Evolutionary conservation across 1,140 invertebrate species (phyloP).

Genomic region (Pachypeltis micranthus): DNA sequence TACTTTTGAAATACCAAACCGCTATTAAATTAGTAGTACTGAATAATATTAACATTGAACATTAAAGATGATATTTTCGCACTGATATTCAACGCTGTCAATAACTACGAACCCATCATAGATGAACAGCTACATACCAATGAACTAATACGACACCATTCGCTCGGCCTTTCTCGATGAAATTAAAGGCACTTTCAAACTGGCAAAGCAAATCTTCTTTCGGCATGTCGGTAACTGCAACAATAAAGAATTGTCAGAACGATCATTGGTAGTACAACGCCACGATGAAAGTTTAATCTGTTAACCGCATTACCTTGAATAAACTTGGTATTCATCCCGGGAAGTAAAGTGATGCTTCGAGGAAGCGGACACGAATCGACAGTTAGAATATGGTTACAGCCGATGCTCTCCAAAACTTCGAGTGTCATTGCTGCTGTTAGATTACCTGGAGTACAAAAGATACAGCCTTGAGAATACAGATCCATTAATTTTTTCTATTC

Average conservation of each 20-base stretch:
- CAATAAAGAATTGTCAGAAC: neutral
- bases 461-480: too few species aligned
- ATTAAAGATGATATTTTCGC: too few species aligned
- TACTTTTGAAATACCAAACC: neutral
- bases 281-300: too few species aligned
- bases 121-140: constrained; percentile 42
- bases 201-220: constrained; percentile 68
- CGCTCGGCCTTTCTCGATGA: constrained; percentile 49
- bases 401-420: constrained; percentile 48
- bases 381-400: constrained; percentile 64
- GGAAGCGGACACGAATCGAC: constrained; percentile 71
- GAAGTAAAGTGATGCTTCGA: constrained; percentile 50
- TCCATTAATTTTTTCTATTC: too few species aligned
- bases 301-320: constrained; percentile 61
- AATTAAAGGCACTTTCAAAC: constrained; percentile 58
- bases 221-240: constrained; percentile 59
- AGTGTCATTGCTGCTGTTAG: constrained; percentile 62
- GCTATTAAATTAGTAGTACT: too few species aligned
- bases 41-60: too few species aligned
- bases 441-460: constrained; percentile 57
- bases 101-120: neutral
- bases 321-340: constrained; percentile 55
- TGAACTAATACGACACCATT: constrained; percentile 59
- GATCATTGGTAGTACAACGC: neutral
- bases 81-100: neutral